Conservation (phyloP, 2,797 vertebrate genomes). For the Silurus lanzhouensis region DNA sequence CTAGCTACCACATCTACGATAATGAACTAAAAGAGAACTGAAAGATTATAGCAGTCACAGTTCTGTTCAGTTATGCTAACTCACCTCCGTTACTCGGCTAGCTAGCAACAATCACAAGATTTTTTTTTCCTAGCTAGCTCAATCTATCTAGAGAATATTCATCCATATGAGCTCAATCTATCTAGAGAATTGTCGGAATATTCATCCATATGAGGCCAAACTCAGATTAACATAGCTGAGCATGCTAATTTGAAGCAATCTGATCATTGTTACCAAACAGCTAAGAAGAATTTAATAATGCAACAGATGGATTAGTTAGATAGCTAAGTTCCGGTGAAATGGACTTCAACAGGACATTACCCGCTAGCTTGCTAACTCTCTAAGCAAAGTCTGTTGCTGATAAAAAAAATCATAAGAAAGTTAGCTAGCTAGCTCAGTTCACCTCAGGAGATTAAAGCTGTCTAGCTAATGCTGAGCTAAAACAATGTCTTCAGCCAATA, state of each 20-base stretch:
- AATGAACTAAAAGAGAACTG: neutral
- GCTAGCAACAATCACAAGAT: neutral
- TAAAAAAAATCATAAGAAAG: neutral
- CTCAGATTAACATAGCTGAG: neutral
- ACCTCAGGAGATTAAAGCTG: neutral
- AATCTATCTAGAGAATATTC: too few relatives aligned
- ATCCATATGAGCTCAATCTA: neutral
- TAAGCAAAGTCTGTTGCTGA: neutral
- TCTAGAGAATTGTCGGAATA: neutral
- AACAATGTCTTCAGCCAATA: neutral
- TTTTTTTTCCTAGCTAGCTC: neutral
- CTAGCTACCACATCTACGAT: neutral
- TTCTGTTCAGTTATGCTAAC: neutral
- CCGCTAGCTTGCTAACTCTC: neutral
- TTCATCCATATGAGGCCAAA: neutral
- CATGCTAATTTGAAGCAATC: neutral
- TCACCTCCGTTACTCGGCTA: neutral
- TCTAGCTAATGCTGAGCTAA: neutral
- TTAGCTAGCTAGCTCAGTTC: neutral
- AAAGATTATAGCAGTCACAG: neutral
- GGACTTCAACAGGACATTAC: neutral
- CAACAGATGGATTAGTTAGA: neutral
- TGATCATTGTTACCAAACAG: neutral
- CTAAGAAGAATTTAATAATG: too few relatives aligned
- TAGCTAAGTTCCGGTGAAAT: neutral